These are phyloP conservation scores for Phylloscopus whistleri DNA, from an alignment of 2,113 vertebrate genomes.

Conservation along the genomic window DNA sequence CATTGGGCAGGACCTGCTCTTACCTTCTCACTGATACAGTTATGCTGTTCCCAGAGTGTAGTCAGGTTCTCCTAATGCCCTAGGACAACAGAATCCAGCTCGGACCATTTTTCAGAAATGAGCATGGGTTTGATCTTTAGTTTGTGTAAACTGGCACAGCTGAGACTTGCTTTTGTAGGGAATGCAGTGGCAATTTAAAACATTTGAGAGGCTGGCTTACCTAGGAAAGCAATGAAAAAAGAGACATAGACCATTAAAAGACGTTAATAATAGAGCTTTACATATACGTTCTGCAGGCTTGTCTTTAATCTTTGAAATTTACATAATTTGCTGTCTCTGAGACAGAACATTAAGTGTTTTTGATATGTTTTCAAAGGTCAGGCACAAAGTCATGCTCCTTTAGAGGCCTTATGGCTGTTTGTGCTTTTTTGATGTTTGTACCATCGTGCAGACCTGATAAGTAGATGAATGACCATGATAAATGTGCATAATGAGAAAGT, in stretches of 20 bases:
- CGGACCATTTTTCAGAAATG: not conserved
- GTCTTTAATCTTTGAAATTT: slow-evolving; percentile 37
- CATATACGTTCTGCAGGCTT: not conserved
- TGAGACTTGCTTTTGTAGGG: not conserved
- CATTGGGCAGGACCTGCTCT: not conserved
- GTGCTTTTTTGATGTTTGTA: slow-evolving; percentile 66
- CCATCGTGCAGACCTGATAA: slow-evolving; percentile 44
- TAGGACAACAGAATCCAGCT: not conserved
- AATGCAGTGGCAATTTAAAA: not conserved
- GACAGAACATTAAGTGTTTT: not conserved
- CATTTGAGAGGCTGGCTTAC: not conserved
- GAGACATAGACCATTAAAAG: not conserved
- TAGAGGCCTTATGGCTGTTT: slow-evolving; percentile 3
- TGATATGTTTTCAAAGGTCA: slow-evolving; percentile 51
- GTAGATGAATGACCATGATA: slow-evolving; percentile 67
- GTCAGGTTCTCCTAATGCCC: not conserved
- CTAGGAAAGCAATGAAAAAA: not conserved
- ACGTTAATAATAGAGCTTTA: not conserved
- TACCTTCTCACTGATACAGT: not conserved
- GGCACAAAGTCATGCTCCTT: not conserved
- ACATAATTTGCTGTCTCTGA: not conserved
- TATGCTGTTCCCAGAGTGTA: not conserved
- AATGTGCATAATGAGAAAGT: slow-evolving; percentile 63
- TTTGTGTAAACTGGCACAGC: not conserved
- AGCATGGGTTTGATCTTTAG: not conserved